phyloP scores from a whole-genome alignment of 2,888 invertebrate species.

The Xestia xanthographa region DNA sequence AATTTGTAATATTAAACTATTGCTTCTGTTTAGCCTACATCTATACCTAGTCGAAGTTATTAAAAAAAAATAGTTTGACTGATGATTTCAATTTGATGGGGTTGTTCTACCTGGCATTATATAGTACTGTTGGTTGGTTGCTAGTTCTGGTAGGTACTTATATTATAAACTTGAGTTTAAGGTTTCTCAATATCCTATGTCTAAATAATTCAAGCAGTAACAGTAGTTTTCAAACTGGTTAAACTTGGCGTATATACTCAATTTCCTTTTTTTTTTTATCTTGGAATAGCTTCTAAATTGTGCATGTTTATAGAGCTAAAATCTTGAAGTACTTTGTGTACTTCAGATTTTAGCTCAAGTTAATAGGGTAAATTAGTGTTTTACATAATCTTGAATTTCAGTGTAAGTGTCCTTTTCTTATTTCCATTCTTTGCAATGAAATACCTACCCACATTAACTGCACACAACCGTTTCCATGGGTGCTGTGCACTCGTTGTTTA shows the following conservation, averaged over 20 bases:
- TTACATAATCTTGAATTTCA: not conserved
- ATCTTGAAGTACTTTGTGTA: not conserved
- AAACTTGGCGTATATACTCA: not conserved
- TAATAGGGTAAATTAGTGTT: not conserved
- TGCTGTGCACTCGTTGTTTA: not conserved
- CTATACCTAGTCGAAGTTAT: not conserved
- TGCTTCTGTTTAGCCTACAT: constrained; percentile 4
- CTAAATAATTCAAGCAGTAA: constrained; percentile 18
- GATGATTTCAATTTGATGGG: not conserved
- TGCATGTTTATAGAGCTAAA: not conserved
- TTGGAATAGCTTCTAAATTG: not conserved
- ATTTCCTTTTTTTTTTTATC: not conserved
- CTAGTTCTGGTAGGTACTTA: no score
- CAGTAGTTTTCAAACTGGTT: not conserved
- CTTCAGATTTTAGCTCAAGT: not conserved
- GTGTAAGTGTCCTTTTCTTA: not conserved
- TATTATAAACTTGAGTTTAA: no score
- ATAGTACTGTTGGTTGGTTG: constrained; percentile 7
- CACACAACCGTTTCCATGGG: not conserved
- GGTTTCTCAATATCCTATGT: constrained; percentile 34
- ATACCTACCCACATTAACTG: not conserved
- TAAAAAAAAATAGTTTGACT: not conserved
- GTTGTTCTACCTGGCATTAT: not conserved
- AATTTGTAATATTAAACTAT: constrained; percentile 14
- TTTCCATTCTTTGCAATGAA: not conserved